Evolutionary conservation across 2,888 invertebrate genomes (phyloP), one percentile per base, ranked within the genome.

Genomic region (Sepioteuthis lessoniana): DNA sequence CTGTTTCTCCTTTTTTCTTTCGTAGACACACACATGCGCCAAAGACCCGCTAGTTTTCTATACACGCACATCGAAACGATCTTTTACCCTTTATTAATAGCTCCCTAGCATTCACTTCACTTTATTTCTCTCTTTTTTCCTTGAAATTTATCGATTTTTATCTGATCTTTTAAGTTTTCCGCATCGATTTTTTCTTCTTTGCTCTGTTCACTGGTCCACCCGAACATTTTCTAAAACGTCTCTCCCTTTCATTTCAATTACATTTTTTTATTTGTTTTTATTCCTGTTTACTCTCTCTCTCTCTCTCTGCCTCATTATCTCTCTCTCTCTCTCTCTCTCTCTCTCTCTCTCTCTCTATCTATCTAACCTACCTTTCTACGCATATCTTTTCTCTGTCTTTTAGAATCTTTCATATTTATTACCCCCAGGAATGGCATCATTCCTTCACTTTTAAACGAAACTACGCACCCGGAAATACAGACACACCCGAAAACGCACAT

Each of bases 161-260:
- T 76, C 76, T 76, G 76, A 76, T 76, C 76, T 76, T 76, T 76
- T 76, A 76, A 76, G 76, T 76, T 76, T 76, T 76, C 76, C 76
- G 19, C n/a, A 76, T 76, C n/a, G 76, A 76, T 76, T 76, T 35
- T 76, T 42, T 7, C 42, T 76, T 76, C 76, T 76, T 76, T 76
- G 76, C n/a, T 31, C 76, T 76, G n/a, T 76, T n/a, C 76, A 35
- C 8, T 60, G 60, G 31, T 60, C 8, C 31, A 31, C 31, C 31
- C 76, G n/a, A 35, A n/a, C n/a, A 76, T 35, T n/a, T n/a, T n/a
- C n/a, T n/a, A 0, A 16, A n/a, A 76, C n/a, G 16, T 35, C n/a
- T 10, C 35, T n/a, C n/a, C 19, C 35, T 76, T 55, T 55, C 25
- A 25, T 5, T 55, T 55, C 55, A 55, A 21, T 21, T 55, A 4